phyloP scores from a whole-genome alignment of 92 coral and sea anemone species.

The Actinostola sp. region DNA sequence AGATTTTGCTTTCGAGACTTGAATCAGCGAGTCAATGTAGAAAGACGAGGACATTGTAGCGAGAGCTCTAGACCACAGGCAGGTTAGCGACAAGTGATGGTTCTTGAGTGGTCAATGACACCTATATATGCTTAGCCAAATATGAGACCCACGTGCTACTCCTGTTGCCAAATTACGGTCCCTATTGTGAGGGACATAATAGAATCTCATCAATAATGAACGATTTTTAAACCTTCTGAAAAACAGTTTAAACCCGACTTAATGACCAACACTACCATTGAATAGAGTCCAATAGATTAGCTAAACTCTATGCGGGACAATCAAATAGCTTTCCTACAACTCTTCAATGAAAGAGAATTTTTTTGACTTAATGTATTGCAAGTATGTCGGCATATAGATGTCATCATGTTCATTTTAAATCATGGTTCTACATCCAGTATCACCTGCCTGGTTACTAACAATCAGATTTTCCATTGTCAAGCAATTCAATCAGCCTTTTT shows the following conservation, averaged over 20 bases:
- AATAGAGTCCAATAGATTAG: slow-evolving; percentile 48
- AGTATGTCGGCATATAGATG: slow-evolving; percentile 34
- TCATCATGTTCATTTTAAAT: slow-evolving; percentile 77
- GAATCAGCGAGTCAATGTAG: slow-evolving; percentile 97
- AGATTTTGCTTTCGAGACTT: slow-evolving; percentile 78
- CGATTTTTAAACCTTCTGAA: slow-evolving; percentile 87
- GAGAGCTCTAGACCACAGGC: slow-evolving; percentile 34
- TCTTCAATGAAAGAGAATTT: not conserved
- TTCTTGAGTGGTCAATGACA: slow-evolving; percentile 33
- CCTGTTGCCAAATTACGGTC: slow-evolving; percentile 75
- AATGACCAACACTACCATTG: slow-evolving; percentile 80
- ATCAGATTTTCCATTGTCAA: slow-evolving; percentile 86
- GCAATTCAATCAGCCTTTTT: slow-evolving; percentile 86
- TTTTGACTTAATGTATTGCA: not conserved
- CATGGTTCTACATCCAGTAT: slow-evolving; percentile 38
- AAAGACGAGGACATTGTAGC: slow-evolving; percentile 85
- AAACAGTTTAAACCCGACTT: slow-evolving; percentile 91
- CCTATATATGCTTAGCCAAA: slow-evolving; percentile 50
- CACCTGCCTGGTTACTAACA: slow-evolving; percentile 84
- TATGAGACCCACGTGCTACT: slow-evolving; percentile 76
- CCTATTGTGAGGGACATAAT: slow-evolving; percentile 91
- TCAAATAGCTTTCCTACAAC: not conserved
- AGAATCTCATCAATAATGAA: slow-evolving; percentile 97
- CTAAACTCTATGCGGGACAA: slow-evolving; percentile 46
- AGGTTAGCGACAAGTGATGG: slow-evolving; percentile 37